Base-by-base conservation (phyloP, 1,140 invertebrate genomes). In the Dendrolimus punctatus region DNA sequence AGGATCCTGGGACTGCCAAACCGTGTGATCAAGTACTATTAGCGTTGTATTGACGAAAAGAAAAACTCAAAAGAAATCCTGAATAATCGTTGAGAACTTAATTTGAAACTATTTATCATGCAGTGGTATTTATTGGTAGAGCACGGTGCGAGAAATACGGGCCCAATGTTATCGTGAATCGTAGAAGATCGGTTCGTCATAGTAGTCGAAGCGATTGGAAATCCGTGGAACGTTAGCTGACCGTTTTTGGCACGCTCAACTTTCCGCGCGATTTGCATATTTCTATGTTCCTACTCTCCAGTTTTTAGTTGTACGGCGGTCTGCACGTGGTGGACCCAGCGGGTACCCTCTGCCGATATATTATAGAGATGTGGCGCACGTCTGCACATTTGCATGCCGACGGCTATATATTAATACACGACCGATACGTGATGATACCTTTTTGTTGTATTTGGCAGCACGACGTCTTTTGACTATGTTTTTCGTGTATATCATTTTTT, bases 201-300 rank as follows among this genome's bases (percentile, higher is more conserved):
- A 62, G 55, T 23, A 23, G 23, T 23, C 58, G 58, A 58, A 55
- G 52, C 55, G 57, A 58, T 66, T 49, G 59, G 55, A 5, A 64
- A 66, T 74, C 60, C 54, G 51, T 36, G 53, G 41, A 62, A 60
- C 58, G 60, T 65, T 60, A 63, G 51, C 51, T 46, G 42, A 46
- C 52, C 51, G 62, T 58, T 72, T 65, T 68, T 63, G 68, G 64
- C 64, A 59, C 62, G 62, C 50, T 57, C 48, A 10, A 51, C 39
- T 62, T 49, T 52, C 58, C 56, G 54, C 57, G 49, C 60, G 55
- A 74, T 74, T 74, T 69, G 55, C 71, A 69, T 74, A 69, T 71
- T 69, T 62, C 59, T 58, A 53, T 58, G 53, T 55, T 55, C 60
- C 56, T 49, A 50, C 45, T 61, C 54, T 57, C 50, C 52, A 45